Evolutionary conservation across 2,113 vertebrate species (phyloP).

Genomic region (Misgurnus anguillicaudatus): DNA sequence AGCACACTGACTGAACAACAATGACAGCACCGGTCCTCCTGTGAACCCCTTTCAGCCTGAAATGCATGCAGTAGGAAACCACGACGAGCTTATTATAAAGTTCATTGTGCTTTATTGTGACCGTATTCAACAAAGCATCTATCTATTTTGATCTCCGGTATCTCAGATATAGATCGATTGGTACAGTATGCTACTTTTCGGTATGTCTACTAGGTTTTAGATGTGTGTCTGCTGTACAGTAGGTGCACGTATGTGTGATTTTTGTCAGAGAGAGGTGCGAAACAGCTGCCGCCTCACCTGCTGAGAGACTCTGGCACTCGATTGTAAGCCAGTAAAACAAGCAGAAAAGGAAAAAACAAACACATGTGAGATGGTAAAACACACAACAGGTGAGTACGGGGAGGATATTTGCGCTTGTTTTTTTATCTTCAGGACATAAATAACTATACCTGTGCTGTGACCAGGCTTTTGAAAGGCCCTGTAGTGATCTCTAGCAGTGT

Average conservation of each 20-base stretch:
- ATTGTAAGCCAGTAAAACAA: conserved; percentile 19
- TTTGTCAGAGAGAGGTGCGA: conserved; percentile 29
- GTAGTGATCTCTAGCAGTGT: not conserved
- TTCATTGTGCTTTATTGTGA: no score
- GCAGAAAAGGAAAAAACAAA: conserved; percentile 8
- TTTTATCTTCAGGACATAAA: conserved; percentile 12
- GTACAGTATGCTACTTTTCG: not conserved
- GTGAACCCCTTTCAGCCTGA: conserved; percentile 16
- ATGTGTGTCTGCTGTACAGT: not conserved
- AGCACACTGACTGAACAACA: conserved; percentile 1
- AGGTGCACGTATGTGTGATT: conserved; percentile 8
- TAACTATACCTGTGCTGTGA: not conserved
- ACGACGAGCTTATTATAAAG: no score
- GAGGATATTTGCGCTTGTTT: conserved; percentile 11
- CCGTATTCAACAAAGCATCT: no score
- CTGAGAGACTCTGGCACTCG: conserved; percentile 30
- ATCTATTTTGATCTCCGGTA: not conserved
- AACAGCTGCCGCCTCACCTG: conserved; percentile 51
- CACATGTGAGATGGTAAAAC: conserved; percentile 18
- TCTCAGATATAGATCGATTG: not conserved
- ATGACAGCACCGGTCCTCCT: conserved; percentile 1
- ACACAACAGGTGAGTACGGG: conserved; percentile 7
- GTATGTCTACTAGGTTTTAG: not conserved
- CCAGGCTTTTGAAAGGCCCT: not conserved
- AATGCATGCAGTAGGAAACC: not conserved